Evolutionary conservation across 1,140 invertebrate species (phyloP), one percentile per base, ranked within the genome.

Genomic region (Zaprionus davidi): DNA sequence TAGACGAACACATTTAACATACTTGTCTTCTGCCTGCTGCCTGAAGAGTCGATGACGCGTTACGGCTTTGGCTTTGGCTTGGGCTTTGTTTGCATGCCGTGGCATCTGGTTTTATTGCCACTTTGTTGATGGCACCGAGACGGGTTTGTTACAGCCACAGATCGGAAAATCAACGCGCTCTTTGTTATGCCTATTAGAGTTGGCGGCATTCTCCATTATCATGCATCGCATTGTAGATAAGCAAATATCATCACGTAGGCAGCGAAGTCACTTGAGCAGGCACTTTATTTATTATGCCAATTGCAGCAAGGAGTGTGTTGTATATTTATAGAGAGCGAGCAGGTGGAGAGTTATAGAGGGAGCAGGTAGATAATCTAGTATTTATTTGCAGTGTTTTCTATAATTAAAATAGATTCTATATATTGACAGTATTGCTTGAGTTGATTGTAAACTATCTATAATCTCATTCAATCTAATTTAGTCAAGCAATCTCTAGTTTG

Each of bases 101-200:
- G 44, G 31, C 53, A 63, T 74, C 59, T 57, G 59, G 58, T 60
- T 77, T 72, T 71, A 79, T 82, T 71, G 81, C 64, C 80, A 63
- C 62, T 71, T 71, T 71, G 60, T 49, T 71, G 60, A 51, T 70
- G 67, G 17, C 49, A 34, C 22, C 17, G 15, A 60, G 36, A 55
- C 26, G 56, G 15, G 41, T 53, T 49, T 26, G 15, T 51, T 17
- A 31, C 20, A 20, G 34, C 12, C 34, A 36, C 36, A n/a, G 59
- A 28, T 38, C 41, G 38, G 28, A 58, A 24, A 58, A 58, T 67
- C 26, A 55, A 11, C 38, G 28, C 38, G 15, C 65, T 26, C 55
- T 67, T 58, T 67, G 55, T 49, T 58, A 17, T 28, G 6, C 51
- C 36, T 34, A 31, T 57, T 57, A 57, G 34, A 55, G 31, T 51